Evolutionary conservation across 2,113 vertebrate species (phyloP).

Genomic region (Haplochromis vanheusdeni): DNA sequence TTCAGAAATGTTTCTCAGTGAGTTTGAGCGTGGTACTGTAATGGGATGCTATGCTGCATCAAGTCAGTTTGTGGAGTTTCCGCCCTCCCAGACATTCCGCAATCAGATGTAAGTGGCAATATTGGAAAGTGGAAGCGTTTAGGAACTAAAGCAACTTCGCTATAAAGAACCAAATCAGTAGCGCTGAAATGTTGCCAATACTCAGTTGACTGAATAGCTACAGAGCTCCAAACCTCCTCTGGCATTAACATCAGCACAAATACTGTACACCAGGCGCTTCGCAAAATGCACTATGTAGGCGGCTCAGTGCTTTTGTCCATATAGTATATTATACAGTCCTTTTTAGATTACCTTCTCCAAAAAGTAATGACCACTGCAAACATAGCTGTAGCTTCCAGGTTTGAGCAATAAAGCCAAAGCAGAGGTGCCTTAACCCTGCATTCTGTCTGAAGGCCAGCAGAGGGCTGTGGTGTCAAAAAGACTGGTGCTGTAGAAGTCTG

Average conservation of each 20-base stretch:
- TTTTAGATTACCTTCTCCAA: background rate
- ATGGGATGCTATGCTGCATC: background rate
- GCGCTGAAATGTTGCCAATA: background rate
- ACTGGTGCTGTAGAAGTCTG: background rate
- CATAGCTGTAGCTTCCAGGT: background rate
- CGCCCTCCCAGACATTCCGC: background rate
- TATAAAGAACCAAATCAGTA: background rate
- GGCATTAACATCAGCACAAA: background rate
- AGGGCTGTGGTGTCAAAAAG: background rate
- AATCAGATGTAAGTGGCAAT: background rate
- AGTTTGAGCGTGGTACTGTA: background rate
- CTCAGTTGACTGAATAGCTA: background rate
- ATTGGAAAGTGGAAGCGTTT: background rate
- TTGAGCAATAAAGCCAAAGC: background rate
- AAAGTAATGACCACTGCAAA: background rate
- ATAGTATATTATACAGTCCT: background rate
- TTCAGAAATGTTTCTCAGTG: background rate
- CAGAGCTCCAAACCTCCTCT: background rate
- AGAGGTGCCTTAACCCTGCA: background rate
- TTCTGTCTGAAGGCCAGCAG: background rate
- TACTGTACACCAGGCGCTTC: background rate
- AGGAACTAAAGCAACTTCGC: background rate
- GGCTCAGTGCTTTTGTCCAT: background rate
- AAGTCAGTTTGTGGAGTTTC: background rate
- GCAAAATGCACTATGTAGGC: background rate